These are phyloP conservation scores for Lepilemur septentrionalis DNA, from an alignment of 2,797 vertebrate genomes.

Conservation along the genomic window DNA sequence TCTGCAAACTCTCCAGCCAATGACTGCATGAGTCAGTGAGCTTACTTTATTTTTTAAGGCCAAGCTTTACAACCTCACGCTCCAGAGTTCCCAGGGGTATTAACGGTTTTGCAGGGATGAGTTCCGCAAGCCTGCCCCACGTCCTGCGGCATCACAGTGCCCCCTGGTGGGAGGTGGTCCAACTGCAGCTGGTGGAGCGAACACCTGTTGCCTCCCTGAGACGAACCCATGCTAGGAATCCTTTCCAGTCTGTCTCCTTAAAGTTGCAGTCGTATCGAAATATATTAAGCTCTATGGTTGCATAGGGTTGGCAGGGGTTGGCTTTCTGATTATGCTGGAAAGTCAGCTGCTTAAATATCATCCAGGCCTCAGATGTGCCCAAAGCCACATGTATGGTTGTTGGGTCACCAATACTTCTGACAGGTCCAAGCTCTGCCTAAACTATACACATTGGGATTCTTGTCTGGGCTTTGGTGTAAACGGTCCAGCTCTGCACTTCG, in stretches of 20 bases:
- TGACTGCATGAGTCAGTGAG: neutral
- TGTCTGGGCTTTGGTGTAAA: neutral
- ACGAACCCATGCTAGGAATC: neutral
- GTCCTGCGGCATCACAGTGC: slow-evolving; percentile 20
- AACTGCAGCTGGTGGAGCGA: neutral
- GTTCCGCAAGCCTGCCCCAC: neutral
- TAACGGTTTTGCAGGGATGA: neutral
- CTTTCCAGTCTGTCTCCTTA: neutral
- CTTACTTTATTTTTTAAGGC: neutral
- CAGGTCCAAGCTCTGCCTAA: neutral
- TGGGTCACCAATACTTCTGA: neutral
- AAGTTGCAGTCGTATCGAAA: neutral
- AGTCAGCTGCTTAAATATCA: neutral
- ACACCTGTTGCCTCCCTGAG: neutral
- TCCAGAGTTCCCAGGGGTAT: neutral
- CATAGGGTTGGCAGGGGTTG: neutral
- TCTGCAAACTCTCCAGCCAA: neutral
- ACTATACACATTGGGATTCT: too few relatives aligned
- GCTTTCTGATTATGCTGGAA: neutral
- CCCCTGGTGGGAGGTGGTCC: slow-evolving; percentile 41
- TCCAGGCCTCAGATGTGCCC: too few relatives aligned
- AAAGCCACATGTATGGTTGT: neutral
- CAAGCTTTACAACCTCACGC: neutral
- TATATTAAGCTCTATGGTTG: neutral
- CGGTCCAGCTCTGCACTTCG: accelerated